These are phyloP conservation scores for Aporrectodea caliginosa DNA, from an alignment of 1,140 invertebrate genomes.

Conservation along the genomic window DNA sequence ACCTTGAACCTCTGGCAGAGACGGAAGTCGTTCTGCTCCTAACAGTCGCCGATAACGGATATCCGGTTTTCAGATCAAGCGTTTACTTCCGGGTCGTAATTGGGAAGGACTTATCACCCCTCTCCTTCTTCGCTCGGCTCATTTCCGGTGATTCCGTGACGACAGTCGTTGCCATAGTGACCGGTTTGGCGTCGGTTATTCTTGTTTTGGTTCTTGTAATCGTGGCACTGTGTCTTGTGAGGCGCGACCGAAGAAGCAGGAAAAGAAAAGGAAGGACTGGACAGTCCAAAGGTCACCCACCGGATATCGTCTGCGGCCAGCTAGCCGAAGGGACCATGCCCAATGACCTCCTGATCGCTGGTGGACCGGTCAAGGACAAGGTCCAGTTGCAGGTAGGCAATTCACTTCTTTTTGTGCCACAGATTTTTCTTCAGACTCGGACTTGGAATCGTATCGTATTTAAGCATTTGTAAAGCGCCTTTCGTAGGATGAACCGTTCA, in stretches of 20 bases:
- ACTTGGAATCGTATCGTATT: too few species aligned
- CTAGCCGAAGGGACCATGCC: background rate
- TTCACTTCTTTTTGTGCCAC: too few species aligned
- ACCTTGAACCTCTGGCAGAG: background rate
- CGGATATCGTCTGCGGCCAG: background rate
- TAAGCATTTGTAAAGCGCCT: too few species aligned
- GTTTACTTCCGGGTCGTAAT: constrained; percentile 12
- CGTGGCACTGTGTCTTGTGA: background rate
- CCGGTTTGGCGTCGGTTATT: background rate
- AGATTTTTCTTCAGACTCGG: too few species aligned
- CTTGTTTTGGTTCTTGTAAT: background rate
- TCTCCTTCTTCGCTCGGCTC: background rate
- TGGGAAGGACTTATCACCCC: constrained; percentile 18
- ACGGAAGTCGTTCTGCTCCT: constrained; percentile 14
- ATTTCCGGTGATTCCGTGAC: background rate
- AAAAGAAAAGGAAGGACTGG: background rate
- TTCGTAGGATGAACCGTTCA: too few species aligned
- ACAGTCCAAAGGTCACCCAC: background rate
- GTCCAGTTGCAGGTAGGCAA: too few species aligned
- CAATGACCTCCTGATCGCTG: background rate
- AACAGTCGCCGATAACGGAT: constrained; percentile 20
- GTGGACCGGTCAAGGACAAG: background rate
- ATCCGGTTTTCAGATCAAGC: constrained; percentile 23
- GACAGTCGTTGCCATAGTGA: background rate
- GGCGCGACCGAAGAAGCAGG: background rate